Evolutionary conservation across 2,113 vertebrate species (phyloP).

Genomic region (Nasalis larvatus): DNA sequence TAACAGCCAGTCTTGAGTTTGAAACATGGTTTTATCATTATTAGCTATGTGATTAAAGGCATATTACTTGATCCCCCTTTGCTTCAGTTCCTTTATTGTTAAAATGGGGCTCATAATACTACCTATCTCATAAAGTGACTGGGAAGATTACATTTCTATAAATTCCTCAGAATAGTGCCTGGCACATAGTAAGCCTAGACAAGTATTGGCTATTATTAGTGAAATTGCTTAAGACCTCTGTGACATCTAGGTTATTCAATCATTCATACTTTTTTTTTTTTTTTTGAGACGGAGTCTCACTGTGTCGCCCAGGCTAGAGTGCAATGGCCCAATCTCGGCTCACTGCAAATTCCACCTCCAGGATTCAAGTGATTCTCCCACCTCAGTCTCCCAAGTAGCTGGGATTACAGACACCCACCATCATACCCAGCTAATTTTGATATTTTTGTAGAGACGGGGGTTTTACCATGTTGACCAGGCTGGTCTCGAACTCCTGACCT

Average conservation of each 20-base stretch:
- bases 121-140: conserved; percentile 3
- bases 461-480: too few species aligned
- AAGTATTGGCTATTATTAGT: conserved; percentile 14
- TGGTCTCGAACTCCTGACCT: too few species aligned
- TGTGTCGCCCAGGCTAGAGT: too few species aligned
- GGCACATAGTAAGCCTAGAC: not conserved
- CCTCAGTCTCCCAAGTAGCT: too few species aligned
- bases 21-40: conserved; percentile 4
- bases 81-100: not conserved
- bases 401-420: too few species aligned
- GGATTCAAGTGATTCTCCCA: too few species aligned
- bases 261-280: not conserved
- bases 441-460: too few species aligned
- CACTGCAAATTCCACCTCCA: too few species aligned
- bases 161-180: not conserved
- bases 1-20: not conserved
- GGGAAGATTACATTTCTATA: conserved; percentile 41
- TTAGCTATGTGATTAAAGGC: not conserved
- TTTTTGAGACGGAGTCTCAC: too few species aligned
- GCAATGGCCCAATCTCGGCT: too few species aligned
- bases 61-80: not conserved
- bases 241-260: not conserved
- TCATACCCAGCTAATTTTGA: too few species aligned
- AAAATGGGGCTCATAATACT: not conserved
- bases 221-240: conserved; percentile 41